Evolutionary conservation across 2,888 invertebrate species (phyloP).

Genomic region (Panzeria rudis): DNA sequence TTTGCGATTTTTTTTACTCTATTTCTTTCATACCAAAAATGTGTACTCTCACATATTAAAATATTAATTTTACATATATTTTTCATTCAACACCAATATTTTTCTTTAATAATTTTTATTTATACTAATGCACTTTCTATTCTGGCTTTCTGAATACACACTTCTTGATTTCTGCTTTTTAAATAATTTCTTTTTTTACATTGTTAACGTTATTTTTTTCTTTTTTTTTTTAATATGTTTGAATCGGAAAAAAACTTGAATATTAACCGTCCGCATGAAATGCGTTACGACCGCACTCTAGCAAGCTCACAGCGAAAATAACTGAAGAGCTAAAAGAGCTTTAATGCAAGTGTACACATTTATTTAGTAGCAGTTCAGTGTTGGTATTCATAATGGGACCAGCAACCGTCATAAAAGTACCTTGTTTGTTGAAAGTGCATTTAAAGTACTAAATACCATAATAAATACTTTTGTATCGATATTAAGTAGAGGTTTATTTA

Average conservation of each 20-base stretch:
- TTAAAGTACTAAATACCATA: too few species aligned
- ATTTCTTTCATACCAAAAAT: constrained; percentile 39
- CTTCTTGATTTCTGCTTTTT: constrained; percentile 26
- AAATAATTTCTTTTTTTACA: constrained; percentile 35
- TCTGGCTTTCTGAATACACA: background rate
- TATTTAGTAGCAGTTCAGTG: constrained; percentile 43
- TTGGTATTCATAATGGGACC: background rate
- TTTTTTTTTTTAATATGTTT: constrained; percentile 14
- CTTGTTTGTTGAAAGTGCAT: background rate
- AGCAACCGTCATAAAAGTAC: background rate
- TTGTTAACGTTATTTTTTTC: constrained; percentile 57
- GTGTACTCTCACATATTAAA: constrained; percentile 35
- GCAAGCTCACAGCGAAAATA: constrained; percentile 77
- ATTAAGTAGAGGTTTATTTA: background rate
- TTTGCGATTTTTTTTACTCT: constrained; percentile 53
- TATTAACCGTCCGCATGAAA: constrained; percentile 41
- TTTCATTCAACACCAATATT: constrained; percentile 57
- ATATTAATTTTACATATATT: constrained; percentile 46
- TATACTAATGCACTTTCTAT: constrained; percentile 26
- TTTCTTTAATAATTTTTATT: constrained; percentile 45
- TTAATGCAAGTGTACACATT: constrained; percentile 74
- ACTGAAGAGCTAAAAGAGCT: constrained; percentile 74
- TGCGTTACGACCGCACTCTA: constrained; percentile 73
- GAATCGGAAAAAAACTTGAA: constrained; percentile 18
- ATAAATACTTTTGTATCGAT: too few species aligned